A percentile compares a stretch with the other conserved stretches of the same genome.
These are phyloP conservation scores for Taenaris catops DNA, from an alignment of 2,888 invertebrate genomes.

Conservation along the genomic window DNA sequence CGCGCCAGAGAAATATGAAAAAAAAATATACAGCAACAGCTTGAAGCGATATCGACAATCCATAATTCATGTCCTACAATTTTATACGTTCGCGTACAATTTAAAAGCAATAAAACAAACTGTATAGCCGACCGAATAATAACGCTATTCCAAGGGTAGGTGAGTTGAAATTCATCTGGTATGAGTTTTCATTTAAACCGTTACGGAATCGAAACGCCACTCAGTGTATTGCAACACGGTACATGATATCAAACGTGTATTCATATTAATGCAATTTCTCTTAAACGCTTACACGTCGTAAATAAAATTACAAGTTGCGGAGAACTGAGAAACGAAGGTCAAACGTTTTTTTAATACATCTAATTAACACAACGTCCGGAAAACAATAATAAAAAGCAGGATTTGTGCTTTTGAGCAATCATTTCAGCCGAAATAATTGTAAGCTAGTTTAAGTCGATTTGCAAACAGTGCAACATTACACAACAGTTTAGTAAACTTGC, in stretches of 20 bases:
- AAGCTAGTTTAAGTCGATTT: no score
- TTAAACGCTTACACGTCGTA: constrained; percentile 79
- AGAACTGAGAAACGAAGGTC: constrained; percentile 48
- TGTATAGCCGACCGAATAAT: constrained; percentile 38
- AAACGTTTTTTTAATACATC: constrained; percentile 36
- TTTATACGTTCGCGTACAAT: constrained; percentile 62
- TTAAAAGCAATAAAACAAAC: constrained; percentile 40
- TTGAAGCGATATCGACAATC: constrained; percentile 80
- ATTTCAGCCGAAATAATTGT: no score
- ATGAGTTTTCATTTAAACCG: constrained; percentile 34
- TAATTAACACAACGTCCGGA: constrained; percentile 3
- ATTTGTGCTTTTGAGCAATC: no score
- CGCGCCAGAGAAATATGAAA: constrained; percentile 67
- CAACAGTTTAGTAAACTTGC: no score
- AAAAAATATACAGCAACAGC: constrained; percentile 78
- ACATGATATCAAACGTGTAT: constrained; percentile 77
- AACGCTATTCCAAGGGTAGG: constrained; percentile 39
- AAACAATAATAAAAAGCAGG: neutral
- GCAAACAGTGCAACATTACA: no score
- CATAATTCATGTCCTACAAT: constrained; percentile 80
- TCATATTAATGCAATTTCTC: constrained; percentile 80
- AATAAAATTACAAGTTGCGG: constrained; percentile 74
- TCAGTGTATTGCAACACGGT: constrained; percentile 75
- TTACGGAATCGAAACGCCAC: constrained; percentile 35
- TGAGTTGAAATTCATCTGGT: constrained; percentile 38